Evolutionary conservation across 2,113 vertebrate species (phyloP), one percentile per base, ranked within the genome.

Genomic region (Raja brachyura): DNA sequence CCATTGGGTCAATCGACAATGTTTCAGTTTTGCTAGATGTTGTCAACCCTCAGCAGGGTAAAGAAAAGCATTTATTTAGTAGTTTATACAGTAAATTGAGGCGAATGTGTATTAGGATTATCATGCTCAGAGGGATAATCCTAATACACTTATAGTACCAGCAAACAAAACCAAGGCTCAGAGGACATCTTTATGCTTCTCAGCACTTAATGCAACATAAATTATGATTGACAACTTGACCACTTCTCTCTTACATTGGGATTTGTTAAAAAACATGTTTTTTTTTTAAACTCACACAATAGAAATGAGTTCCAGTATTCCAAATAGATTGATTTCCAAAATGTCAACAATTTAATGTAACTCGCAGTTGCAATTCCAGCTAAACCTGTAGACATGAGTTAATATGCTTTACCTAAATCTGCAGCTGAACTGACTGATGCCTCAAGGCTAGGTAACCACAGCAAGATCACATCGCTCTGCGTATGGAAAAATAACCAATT

Each of bases 401-500:
- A 54, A 11, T 83, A 25, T 18, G 59, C 63, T 88, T 61, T 66
- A 88, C 14, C 59, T 88, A 61, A 88, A 88, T 63, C 28, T 31
- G 13, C 83, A 77, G 75, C 75, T 77, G n/a, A 48, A 77, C 75
- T 77, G 75, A 77, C 31, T 77, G n/a, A 77, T 77, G 75, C n/a
- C 75, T 77, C 75, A 77, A 77, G n/a, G 75, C n/a, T 77, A 33
- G 75, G n/a, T 31, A 66, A 33, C 31, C 83, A 88, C 83, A 63
- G 56, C 28, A 88, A 6, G 56, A 28, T 88, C 83, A 88, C 28
- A 18, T 31, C 28, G 5, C 59, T 88, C 13, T 63, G 11, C 25
- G 31, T 63, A 63, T 33, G 83, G 83, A 61, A 88, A 88, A 31
- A 88, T 31, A 88, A 88, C 14, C 83, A 33, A 88, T 31, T 88